Conservation (phyloP, 1,140 invertebrate species). For the Diorhabda sublineata region DNA sequence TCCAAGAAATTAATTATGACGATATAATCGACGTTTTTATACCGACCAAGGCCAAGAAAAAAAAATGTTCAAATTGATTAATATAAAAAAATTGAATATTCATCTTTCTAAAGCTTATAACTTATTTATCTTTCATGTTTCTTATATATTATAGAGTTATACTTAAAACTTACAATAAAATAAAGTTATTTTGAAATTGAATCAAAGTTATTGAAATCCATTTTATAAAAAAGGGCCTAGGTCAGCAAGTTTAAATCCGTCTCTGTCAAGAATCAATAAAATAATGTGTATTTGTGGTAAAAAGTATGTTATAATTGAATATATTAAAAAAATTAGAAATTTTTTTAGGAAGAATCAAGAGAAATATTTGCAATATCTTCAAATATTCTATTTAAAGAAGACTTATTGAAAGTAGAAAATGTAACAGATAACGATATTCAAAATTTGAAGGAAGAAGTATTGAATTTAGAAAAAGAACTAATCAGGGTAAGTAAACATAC, state of each 20-base stretch:
- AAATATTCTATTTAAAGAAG: slow-evolving; percentile 16
- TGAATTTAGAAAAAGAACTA: neutral
- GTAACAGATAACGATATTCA: slow-evolving; percentile 9
- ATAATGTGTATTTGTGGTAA: neutral
- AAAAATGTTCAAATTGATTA: neutral
- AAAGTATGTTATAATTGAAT: neutral
- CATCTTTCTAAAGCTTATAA: neutral
- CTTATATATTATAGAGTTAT: neutral
- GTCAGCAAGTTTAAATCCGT: too few species aligned
- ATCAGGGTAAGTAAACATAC: slow-evolving; percentile 5
- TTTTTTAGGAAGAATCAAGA: slow-evolving; percentile 15
- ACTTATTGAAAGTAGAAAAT: neutral
- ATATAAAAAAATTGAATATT: neutral
- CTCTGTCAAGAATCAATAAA: too few species aligned
- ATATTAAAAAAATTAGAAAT: neutral
- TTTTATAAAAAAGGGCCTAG: neutral
- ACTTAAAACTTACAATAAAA: neutral
- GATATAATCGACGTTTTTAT: too few species aligned
- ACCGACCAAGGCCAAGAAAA: neutral
- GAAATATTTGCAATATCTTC: slow-evolving; percentile 13
- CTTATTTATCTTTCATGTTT: neutral
- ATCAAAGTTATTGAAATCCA: neutral
- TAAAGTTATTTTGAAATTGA: neutral
- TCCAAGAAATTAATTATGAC: too few species aligned
- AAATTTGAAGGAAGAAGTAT: slow-evolving; percentile 9